Evolutionary conservation across 1,140 invertebrate species (phyloP).

Genomic region (Venturia canescens): DNA sequence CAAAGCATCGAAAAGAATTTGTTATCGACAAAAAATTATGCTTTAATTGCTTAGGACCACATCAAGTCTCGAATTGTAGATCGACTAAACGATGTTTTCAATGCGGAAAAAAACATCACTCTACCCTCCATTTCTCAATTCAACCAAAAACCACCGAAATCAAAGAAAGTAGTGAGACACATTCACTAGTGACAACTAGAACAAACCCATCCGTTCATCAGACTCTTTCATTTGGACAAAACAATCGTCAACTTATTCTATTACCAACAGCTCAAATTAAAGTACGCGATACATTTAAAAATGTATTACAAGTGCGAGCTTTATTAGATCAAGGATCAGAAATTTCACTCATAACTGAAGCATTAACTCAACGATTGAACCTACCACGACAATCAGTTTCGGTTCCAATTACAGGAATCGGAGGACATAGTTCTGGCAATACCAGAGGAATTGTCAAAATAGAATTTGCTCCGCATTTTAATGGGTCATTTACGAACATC

Average conservation of each 20-base stretch:
- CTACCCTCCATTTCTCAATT: neutral
- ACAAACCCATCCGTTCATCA: neutral
- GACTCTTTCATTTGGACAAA: neutral
- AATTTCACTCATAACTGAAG: neutral
- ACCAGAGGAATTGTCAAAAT: neutral
- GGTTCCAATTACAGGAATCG: neutral
- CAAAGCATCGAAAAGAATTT: neutral
- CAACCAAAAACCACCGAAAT: neutral
- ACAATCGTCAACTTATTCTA: neutral
- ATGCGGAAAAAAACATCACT: constrained; percentile 9
- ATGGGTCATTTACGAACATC: neutral
- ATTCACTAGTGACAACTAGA: neutral
- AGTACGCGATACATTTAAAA: neutral
- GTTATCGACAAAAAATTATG: neutral
- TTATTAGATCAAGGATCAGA: constrained; percentile 34
- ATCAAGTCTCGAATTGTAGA: neutral
- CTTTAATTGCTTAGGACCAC: constrained; percentile 6
- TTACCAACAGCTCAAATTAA: constrained; percentile 8
- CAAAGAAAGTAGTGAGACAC: neutral
- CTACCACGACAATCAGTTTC: neutral
- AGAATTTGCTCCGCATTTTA: neutral
- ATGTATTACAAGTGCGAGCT: neutral
- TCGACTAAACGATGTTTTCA: neutral
- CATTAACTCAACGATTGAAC: neutral
- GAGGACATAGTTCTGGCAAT: neutral